phyloP scores from a whole-genome alignment of 2,797 vertebrate genomes.

The Labeo calbasu region DNA sequence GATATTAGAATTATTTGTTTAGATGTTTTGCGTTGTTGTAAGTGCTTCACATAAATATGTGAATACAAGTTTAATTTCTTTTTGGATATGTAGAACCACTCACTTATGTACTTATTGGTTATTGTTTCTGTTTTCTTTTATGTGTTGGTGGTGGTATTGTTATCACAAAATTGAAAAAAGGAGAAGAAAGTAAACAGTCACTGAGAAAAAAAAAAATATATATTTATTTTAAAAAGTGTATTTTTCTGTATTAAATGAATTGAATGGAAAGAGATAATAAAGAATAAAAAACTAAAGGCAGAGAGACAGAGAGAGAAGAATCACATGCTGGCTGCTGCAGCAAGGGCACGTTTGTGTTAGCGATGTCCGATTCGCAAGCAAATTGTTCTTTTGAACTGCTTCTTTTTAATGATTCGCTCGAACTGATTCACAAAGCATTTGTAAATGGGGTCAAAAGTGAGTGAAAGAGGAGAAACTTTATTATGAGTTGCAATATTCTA shows the following conservation, averaged over 20 bases:
- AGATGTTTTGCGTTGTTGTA: not conserved
- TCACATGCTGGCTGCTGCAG: not conserved
- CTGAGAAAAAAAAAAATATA: not conserved
- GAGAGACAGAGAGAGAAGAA: not conserved
- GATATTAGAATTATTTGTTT: not conserved
- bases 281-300: not conserved
- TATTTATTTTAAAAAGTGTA: not conserved
- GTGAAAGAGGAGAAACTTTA: not conserved
- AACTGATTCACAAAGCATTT: conserved; percentile 3
- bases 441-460: not conserved
- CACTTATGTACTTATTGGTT: not conserved
- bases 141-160: not conserved
- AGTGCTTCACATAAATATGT: not conserved
- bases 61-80: not conserved
- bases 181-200: not conserved
- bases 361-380: not conserved
- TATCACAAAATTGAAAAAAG: not conserved
- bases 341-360: not conserved
- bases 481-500: not conserved
- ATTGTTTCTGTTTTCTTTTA: not conserved
- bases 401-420: not conserved
- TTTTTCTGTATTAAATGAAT: not conserved
- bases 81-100: not conserved
- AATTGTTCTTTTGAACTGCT: conserved; percentile 18
- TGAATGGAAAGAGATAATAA: not conserved